These are phyloP conservation scores for Brachyrhaphis roseni DNA, from an alignment of 2,797 vertebrate species.

Conservation along the genomic window DNA sequence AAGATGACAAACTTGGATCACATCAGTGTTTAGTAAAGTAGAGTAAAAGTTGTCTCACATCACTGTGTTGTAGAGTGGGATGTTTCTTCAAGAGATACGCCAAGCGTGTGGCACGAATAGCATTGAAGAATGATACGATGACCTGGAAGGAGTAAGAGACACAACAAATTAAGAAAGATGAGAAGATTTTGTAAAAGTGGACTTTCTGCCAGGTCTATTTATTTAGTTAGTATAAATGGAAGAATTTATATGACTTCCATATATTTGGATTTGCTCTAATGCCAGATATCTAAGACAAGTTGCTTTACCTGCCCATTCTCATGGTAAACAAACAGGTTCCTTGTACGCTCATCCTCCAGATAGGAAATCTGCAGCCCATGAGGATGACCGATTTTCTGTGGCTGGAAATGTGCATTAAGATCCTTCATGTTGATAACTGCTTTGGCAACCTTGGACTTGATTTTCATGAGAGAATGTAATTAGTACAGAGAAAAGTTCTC, in stretches of 20 bases:
- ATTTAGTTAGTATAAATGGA: background rate
- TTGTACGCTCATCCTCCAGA: constrained; percentile 75
- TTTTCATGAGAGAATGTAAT: background rate
- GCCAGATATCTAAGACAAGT: background rate
- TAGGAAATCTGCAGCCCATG: constrained; percentile 91
- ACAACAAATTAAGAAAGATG: background rate
- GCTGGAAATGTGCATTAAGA: constrained; percentile 89
- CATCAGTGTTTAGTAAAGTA: background rate
- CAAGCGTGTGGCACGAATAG: constrained; percentile 87
- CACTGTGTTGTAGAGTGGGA: constrained; percentile 76
- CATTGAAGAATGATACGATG: constrained; percentile 91
- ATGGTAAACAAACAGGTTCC: constrained; percentile 93
- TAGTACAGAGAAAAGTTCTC: background rate
- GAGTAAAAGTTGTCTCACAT: constrained; percentile 76
- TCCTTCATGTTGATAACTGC: constrained; percentile 85
- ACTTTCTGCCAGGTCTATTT: background rate
- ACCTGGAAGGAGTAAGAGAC: constrained; percentile 58
- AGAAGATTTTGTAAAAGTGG: background rate
- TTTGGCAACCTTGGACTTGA: constrained; percentile 85
- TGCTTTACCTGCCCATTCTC: constrained; percentile 85
- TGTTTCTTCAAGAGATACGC: constrained; percentile 84
- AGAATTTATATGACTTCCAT: background rate
- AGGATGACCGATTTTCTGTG: constrained; percentile 85
- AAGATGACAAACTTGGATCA: background rate
- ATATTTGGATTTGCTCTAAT: constrained; percentile 1